Conservation (phyloP, 2,888 invertebrate species). For the Selenia dentaria region DNA sequence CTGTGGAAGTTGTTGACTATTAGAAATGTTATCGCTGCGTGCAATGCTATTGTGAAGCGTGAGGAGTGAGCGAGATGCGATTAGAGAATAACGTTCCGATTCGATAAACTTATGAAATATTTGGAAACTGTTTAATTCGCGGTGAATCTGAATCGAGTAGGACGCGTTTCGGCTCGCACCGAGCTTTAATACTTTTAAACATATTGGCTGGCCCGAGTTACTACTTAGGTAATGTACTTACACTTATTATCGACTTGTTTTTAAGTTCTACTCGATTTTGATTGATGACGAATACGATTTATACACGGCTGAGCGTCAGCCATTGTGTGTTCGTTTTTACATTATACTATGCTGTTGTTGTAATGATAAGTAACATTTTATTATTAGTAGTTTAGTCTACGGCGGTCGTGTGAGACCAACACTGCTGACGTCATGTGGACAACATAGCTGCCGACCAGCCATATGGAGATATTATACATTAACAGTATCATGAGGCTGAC, state of each 20-base stretch:
- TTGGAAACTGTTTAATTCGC: conserved; percentile 14
- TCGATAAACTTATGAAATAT: conserved; percentile 5
- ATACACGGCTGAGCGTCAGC: conserved; percentile 22
- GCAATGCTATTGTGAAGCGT: no score
- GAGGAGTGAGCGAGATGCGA: neutral
- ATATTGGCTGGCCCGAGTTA: conserved; percentile 10
- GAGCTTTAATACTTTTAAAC: neutral
- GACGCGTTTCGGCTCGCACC: neutral
- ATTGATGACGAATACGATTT: conserved; percentile 8
- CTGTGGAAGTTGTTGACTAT: conserved; percentile 11
- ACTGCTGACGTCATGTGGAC: neutral
- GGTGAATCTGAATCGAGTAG: conserved; percentile 5
- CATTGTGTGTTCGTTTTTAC: conserved; percentile 31
- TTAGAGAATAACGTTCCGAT: neutral
- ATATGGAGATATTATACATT: no score
- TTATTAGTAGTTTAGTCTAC: conserved; percentile 9
- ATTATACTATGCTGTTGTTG: conserved; percentile 20
- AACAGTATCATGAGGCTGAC: neutral
- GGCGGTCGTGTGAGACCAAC: conserved; percentile 2
- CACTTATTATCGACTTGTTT: neutral
- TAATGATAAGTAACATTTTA: conserved; percentile 15
- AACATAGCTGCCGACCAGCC: conserved; percentile 15
- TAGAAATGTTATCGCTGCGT: conserved; percentile 13
- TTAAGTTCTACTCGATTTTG: conserved; percentile 4
- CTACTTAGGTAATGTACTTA: conserved; percentile 15